Percentiles rank a stretch among this genome's conserved stretches.
phyloP scores from a whole-genome alignment of 2,797 vertebrate genomes.

The Pseudochirops cupreus region DNA sequence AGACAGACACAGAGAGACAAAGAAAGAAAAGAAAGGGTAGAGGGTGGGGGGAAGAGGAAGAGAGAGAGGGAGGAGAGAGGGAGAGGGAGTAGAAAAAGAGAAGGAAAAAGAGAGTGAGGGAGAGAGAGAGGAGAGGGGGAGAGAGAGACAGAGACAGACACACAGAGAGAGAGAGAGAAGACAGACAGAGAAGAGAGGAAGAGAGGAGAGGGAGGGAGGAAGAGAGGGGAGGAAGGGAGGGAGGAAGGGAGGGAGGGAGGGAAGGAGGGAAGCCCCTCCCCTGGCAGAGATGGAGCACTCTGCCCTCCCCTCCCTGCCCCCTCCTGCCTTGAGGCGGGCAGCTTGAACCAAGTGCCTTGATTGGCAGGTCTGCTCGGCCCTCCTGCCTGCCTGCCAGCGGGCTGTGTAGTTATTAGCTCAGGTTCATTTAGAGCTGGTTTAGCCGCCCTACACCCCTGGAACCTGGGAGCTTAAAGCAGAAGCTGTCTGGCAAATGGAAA shows the following conservation, averaged over 20 bases:
- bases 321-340: neutral
- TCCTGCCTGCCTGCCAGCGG: neutral
- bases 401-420: conserved; percentile 72
- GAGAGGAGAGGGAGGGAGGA: no score
- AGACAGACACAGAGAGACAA: no score
- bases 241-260: neutral
- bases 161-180: no score
- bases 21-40: no score
- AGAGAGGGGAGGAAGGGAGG: accelerated
- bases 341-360: neutral
- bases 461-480: conserved; percentile 75
- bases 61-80: no score
- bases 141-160: no score
- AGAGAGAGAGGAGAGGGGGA: no score
- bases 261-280: neutral
- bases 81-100: no score
- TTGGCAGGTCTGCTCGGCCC: neutral
- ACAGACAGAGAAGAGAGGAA: no score
- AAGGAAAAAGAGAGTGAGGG: no score
- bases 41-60: no score
- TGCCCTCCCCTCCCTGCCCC: neutral
- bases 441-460: conserved; percentile 66
- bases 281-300: neutral
- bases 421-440: conserved; percentile 76
- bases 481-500: conserved; percentile 83